These are phyloP conservation scores for Entomyzon cyanotis DNA, from an alignment of 2,113 vertebrate species.

Conservation along the genomic window DNA sequence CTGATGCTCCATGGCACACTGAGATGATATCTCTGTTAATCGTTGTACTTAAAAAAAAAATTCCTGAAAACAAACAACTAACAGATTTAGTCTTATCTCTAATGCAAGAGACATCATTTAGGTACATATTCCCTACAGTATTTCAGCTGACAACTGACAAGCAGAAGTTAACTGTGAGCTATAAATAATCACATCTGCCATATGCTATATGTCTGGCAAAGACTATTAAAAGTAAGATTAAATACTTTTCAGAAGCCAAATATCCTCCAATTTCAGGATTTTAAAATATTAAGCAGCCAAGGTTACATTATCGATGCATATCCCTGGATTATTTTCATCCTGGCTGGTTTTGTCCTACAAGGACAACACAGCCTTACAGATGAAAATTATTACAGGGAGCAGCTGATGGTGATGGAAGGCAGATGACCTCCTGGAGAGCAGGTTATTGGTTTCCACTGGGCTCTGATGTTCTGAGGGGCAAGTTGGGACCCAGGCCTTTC, in stretches of 20 bases:
- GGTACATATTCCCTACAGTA: not conserved
- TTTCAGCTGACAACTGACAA: constrained; percentile 30
- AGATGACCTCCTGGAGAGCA: not conserved
- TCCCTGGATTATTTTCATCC: not conserved
- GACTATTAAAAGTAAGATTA: constrained; percentile 1
- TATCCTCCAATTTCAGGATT: constrained; percentile 2
- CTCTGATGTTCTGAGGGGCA: not conserved
- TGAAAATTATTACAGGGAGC: not conserved
- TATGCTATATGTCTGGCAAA: constrained; percentile 33
- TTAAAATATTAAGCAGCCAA: constrained; percentile 22
- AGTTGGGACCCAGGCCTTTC: not conserved
- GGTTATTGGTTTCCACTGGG: not conserved
- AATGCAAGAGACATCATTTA: not conserved
- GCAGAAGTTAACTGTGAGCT: constrained; percentile 21
- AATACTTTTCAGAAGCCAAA: constrained; percentile 9
- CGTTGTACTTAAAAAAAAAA: not conserved
- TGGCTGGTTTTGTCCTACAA: not conserved
- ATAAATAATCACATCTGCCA: constrained; percentile 35
- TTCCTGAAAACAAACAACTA: not conserved
- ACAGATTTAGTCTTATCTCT: not conserved
- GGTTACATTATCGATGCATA: not conserved
- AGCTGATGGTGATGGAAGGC: not conserved
- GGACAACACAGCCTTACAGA: not conserved
- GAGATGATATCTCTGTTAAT: not conserved
- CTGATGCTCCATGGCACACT: not conserved